These are phyloP conservation scores for Drosophila sproati DNA, from an alignment of 1,140 invertebrate species.

Conservation along the genomic window DNA sequence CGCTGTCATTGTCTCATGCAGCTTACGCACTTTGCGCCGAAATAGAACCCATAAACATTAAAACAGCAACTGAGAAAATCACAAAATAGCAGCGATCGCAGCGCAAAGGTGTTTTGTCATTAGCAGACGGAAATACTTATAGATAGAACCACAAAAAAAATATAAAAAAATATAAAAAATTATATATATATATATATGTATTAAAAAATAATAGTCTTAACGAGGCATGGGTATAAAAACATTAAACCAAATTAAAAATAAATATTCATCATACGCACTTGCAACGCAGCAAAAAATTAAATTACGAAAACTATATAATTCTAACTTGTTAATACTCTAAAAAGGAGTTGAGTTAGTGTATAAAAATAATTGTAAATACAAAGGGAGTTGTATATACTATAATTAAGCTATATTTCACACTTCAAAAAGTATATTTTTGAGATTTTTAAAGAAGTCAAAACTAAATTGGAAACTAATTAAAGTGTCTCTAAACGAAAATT, in stretches of 20 bases:
- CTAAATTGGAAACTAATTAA: too few relatives aligned
- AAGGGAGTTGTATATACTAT: too few relatives aligned
- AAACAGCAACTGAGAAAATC: constrained; percentile 25
- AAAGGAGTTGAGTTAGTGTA: not conserved
- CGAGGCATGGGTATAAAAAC: constrained; percentile 28
- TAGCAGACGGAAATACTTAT: constrained; percentile 65
- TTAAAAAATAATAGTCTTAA: constrained; percentile 12
- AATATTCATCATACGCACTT: constrained; percentile 60
- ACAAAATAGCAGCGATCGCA: constrained; percentile 27
- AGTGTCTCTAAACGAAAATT: too few relatives aligned
- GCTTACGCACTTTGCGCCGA: constrained; percentile 72
- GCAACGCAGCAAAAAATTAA: constrained; percentile 2
- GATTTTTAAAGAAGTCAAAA: too few relatives aligned
- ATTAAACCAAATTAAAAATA: constrained; percentile 42
- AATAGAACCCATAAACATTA: constrained; percentile 59
- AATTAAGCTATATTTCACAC: too few relatives aligned
- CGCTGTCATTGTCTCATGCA: constrained; percentile 45
- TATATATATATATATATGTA: constrained; percentile 7
- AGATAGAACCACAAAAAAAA: constrained; percentile 19
- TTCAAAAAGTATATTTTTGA: too few relatives aligned
- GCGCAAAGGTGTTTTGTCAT: constrained; percentile 50
- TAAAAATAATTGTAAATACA: too few relatives aligned
- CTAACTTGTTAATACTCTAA: constrained; percentile 2
- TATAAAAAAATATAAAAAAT: constrained; percentile 15
- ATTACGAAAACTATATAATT: not conserved